phyloP scores from a whole-genome alignment of 1,140 invertebrate species.

The Diachasmimorpha longicaudata region DNA sequence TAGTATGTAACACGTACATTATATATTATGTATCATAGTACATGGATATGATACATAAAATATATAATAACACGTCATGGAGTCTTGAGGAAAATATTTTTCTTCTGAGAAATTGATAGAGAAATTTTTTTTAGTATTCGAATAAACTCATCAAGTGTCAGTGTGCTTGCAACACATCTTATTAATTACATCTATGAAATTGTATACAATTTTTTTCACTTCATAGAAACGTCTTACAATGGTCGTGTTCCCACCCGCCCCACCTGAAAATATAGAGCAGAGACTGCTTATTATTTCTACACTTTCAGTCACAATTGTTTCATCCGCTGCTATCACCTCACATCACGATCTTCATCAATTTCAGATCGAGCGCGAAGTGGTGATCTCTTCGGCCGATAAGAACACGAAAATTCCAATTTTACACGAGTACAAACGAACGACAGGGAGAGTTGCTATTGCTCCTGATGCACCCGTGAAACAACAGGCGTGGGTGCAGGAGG shows the following conservation, averaged over 20 bases:
- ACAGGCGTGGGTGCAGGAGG: conserved; percentile 64
- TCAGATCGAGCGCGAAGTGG: conserved; percentile 70
- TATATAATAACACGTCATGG: no score
- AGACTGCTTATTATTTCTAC: not conserved
- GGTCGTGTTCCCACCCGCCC: not conserved
- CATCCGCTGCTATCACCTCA: no score
- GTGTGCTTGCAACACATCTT: not conserved
- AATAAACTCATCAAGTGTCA: not conserved
- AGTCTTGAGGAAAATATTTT: no score
- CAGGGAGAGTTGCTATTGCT: conserved; percentile 68
- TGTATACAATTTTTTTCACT: conserved; percentile 15
- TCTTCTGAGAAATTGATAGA: no score
- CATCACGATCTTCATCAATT: not conserved
- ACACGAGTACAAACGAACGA: conserved; percentile 71
- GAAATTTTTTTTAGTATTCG: not conserved
- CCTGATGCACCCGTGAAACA: conserved; percentile 77
- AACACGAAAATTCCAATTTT: conserved; percentile 78
- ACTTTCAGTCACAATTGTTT: not conserved
- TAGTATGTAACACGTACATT: no score
- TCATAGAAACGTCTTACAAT: conserved; percentile 6
- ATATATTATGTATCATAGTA: no score
- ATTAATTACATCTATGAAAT: not conserved
- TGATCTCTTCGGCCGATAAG: conserved; percentile 73
- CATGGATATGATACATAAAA: no score
- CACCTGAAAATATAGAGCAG: not conserved